Base-by-base conservation (phyloP, 2,797 vertebrate species). In the Melanotaenia maccullochi region DNA sequence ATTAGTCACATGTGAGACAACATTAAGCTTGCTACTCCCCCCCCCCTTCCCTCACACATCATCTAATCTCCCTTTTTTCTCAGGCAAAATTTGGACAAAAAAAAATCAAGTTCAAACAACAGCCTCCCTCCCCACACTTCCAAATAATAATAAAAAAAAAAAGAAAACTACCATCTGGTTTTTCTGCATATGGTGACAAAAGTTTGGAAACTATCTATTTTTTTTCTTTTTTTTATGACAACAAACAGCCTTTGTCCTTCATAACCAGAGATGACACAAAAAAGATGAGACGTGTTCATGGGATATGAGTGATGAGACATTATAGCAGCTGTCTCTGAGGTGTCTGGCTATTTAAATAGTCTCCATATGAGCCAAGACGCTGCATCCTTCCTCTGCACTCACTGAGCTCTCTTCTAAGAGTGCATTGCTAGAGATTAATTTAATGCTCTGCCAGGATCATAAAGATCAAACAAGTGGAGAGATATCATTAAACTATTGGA, bases 401-500 rank as follows among this genome's bases (percentile, higher is more conserved):
- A 61, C 75, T 72, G 70, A 58, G 73, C 85, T 82, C 75, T 66
- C 75, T 67, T 85, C 85, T 71, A 51, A 72, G 81, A 95, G 94
- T 94, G 95, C 93, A 95, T 89, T 92, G 93, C 89, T 87, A 93
- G 93, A 94, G 95, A 97, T 97, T 96, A 96, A 97, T 97, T 95
- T 95, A 96, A 96, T 95, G 95, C 96, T 95, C 94, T 95, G 95
- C 94, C 94, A 96, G 92, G 91, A 94, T 95, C 94, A 95, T 96
- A 97, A 97, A 98, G 95, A 97, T 97, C 96, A 97, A 97, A 97
- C 96, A 97, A 96, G 95, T 97, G 93, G 91, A 94, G 95, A 97
- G 96, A 96, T 97, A 96, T 95, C 96, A 96, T 97, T 97, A 97
- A 97, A 97, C 92, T 92, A 93, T 91, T 93, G 96, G 89, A 95